These are phyloP conservation scores for Neodiprion virginianus DNA, from an alignment of 1,140 invertebrate species.

Conservation along the genomic window DNA sequence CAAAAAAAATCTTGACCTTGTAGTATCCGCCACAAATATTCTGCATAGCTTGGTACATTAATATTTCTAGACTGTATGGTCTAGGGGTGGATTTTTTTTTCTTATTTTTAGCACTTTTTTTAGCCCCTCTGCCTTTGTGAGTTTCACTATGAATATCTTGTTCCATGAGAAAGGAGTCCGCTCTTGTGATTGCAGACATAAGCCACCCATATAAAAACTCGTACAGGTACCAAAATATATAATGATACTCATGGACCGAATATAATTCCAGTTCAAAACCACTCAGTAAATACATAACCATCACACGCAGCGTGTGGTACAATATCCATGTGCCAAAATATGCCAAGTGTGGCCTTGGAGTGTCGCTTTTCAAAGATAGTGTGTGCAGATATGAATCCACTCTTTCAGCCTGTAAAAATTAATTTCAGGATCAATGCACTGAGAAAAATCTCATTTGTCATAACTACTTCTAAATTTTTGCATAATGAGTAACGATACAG, in stretches of 20 bases:
- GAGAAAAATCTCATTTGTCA: no score
- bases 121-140: conserved; percentile 63
- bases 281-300: conserved; percentile 93
- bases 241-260: conserved; percentile 95
- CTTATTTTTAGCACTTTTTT: conserved; percentile 70
- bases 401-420: conserved; percentile 79
- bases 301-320: conserved; percentile 94
- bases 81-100: conserved; percentile 71
- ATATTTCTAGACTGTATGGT: conserved; percentile 82
- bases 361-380: conserved; percentile 72
- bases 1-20: conserved; percentile 69
- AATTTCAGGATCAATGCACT: conserved; percentile 20
- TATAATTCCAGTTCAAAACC: conserved; percentile 96
- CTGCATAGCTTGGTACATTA: conserved; percentile 88
- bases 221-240: conserved; percentile 95
- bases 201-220: conserved; percentile 96
- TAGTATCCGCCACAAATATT: conserved; percentile 95
- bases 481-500: background rate
- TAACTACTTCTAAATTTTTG: no score
- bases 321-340: conserved; percentile 96
- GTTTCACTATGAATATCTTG: conserved; percentile 70
- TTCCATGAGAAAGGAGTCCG: conserved; percentile 83
- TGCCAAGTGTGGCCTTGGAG: conserved; percentile 76
- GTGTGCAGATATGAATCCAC: conserved; percentile 86
- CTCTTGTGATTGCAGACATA: conserved; percentile 86